These are phyloP conservation scores for Siniperca knerii DNA, from an alignment of 2,113 vertebrate genomes.

Conservation along the genomic window DNA sequence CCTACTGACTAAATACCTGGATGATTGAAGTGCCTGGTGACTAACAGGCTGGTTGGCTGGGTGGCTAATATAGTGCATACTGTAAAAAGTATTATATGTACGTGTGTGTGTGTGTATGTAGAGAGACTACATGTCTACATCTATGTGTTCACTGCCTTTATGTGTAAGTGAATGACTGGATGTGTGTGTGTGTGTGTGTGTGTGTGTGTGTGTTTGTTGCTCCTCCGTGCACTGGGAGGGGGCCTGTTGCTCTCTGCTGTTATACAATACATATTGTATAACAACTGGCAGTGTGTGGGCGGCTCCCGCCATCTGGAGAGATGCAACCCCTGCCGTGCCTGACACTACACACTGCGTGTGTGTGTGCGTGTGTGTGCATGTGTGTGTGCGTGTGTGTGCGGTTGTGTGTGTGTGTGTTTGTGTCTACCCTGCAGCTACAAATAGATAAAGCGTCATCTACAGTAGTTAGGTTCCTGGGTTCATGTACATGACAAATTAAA, in stretches of 20 bases:
- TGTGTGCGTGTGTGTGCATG: constrained; percentile 28
- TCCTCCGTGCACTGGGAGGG: constrained; percentile 42
- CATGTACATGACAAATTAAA: constrained; percentile 49
- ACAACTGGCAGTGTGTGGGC: constrained; percentile 80
- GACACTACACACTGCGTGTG: constrained; percentile 57
- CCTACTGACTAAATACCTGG: not conserved
- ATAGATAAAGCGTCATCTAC: constrained; percentile 69
- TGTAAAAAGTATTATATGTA: not conserved
- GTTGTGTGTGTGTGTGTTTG: constrained; percentile 44
- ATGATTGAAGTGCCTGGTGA: not conserved
- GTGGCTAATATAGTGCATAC: not conserved
- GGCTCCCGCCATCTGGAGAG: constrained; percentile 78
- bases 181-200: constrained; percentile 35
- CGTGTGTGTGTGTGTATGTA: not conserved
- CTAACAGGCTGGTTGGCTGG: not conserved
- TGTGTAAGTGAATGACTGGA: constrained; percentile 7
- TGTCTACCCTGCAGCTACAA: constrained; percentile 65
- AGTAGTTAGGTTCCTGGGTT: constrained; percentile 65
- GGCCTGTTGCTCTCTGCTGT: constrained; percentile 72
- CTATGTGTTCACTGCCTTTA: not conserved
- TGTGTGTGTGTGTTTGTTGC: constrained; percentile 36
- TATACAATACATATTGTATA: constrained; percentile 85
- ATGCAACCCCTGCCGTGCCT: constrained; percentile 67
- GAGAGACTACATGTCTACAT: not conserved
- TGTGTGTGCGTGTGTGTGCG: constrained; percentile 16